Evolutionary conservation across 2,888 invertebrate genomes (phyloP).

Genomic region (Abrostola triplasia): DNA sequence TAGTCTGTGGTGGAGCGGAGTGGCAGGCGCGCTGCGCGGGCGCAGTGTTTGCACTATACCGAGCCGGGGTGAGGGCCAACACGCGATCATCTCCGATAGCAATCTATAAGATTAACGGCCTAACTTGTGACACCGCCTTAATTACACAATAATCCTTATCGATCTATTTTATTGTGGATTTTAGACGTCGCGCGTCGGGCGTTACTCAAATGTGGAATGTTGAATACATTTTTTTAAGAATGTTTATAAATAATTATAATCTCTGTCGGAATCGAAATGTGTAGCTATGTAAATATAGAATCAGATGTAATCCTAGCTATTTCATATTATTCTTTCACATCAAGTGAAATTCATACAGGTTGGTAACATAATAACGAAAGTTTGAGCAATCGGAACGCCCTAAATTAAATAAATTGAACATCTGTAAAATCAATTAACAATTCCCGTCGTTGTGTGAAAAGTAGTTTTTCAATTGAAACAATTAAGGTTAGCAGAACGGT

Average conservation of each 20-base stretch:
- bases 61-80: slow-evolving; percentile 64
- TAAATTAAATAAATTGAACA: slow-evolving; percentile 73
- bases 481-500: slow-evolving; percentile 81
- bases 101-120: slow-evolving; percentile 83
- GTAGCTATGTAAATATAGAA: not conserved
- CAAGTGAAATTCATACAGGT: not conserved
- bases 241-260: slow-evolving; percentile 13
- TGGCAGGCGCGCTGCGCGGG: slow-evolving; percentile 43
- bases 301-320: too few relatives aligned
- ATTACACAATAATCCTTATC: slow-evolving; percentile 81
- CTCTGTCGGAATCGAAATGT: not conserved
- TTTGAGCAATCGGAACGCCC: slow-evolving; percentile 52
- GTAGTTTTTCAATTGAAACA: slow-evolving; percentile 85
- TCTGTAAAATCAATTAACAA: slow-evolving; percentile 78
- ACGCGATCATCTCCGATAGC: slow-evolving; percentile 84
- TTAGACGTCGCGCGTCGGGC: slow-evolving; percentile 31
- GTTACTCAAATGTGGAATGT: slow-evolving; percentile 32
- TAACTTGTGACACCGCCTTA: slow-evolving; percentile 80
- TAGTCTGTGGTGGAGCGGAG: slow-evolving; percentile 48
- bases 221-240: slow-evolving; percentile 8
- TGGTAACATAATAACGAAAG: slow-evolving; percentile 28
- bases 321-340: not conserved
- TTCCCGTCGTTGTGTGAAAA: slow-evolving; percentile 72
- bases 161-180: slow-evolving; percentile 67
- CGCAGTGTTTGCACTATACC: slow-evolving; percentile 58